Evolutionary conservation across 2,888 invertebrate species (phyloP).

Genomic region (Mimachlamys varia): DNA sequence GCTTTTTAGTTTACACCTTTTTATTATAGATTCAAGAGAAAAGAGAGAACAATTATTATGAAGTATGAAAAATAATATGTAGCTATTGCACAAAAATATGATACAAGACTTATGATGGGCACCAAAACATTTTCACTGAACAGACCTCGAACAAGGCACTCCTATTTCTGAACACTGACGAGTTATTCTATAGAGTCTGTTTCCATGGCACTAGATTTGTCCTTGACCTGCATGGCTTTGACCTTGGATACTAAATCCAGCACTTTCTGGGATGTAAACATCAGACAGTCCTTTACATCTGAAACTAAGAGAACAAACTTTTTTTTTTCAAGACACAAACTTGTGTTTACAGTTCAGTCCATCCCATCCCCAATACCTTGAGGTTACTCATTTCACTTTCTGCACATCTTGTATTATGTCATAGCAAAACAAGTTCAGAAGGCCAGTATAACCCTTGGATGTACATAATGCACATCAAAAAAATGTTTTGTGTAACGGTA

Average conservation of each 20-base stretch:
- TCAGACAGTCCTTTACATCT: neutral
- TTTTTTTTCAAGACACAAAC: neutral
- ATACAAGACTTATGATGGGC: neutral
- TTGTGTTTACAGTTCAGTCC: too few relatives aligned
- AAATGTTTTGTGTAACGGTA: too few relatives aligned
- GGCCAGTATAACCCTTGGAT: too few relatives aligned
- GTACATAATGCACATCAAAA: too few relatives aligned
- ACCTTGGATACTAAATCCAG: neutral
- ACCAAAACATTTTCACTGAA: neutral
- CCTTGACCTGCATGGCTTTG: neutral
- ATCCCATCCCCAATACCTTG: too few relatives aligned
- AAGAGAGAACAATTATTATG: neutral
- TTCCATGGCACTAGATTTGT: neutral
- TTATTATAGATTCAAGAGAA: too few relatives aligned
- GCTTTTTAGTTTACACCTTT: too few relatives aligned
- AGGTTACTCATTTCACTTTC: too few relatives aligned
- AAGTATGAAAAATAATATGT: neutral
- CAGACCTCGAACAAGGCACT: too few relatives aligned
- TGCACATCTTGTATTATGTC: too few relatives aligned
- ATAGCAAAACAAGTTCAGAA: too few relatives aligned
- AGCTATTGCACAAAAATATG: constrained; percentile 14
- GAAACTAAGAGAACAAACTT: neutral
- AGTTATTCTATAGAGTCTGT: neutral
- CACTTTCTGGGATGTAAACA: constrained; percentile 5
- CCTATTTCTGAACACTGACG: too few relatives aligned